Conservation (phyloP, 2,113 vertebrate species). For the Talpa occidentalis region DNA sequence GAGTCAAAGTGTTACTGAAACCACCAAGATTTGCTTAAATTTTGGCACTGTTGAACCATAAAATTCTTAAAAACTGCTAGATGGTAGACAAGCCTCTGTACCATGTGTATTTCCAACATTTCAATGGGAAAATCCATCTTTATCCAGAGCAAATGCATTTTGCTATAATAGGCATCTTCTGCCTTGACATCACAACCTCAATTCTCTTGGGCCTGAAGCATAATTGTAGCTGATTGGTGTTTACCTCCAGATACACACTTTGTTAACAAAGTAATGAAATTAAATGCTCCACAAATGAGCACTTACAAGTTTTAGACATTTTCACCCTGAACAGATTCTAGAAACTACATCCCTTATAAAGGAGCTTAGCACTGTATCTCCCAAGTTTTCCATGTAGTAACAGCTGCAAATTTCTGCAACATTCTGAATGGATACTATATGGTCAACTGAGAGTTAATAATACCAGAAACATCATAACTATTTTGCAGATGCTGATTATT, state of each 20-base stretch:
- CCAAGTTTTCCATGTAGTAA: neutral
- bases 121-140: neutral
- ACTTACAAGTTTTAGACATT: conserved; percentile 8
- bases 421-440: neutral
- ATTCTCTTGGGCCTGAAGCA: conserved; percentile 46
- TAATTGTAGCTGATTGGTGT: conserved; percentile 59
- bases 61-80: conserved; percentile 38
- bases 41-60: neutral
- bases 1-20: conserved; percentile 6
- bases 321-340: neutral
- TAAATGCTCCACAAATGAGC: conserved; percentile 51
- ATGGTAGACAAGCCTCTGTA: neutral
- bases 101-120: neutral
- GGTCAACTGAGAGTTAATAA: neutral
- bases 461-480: neutral
- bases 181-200: conserved; percentile 62
- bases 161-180: conserved; percentile 53
- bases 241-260: conserved; percentile 56
- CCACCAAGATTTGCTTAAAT: conserved; percentile 38
- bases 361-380: neutral
- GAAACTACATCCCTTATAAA: neutral
- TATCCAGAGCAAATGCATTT: neutral
- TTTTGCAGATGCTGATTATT: neutral
- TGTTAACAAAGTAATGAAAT: conserved; percentile 63
- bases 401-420: neutral